Percentiles rank a stretch among this genome's conserved stretches.
phyloP scores from a whole-genome alignment of 2,113 vertebrate species.

The Marmota flaviventris region DNA sequence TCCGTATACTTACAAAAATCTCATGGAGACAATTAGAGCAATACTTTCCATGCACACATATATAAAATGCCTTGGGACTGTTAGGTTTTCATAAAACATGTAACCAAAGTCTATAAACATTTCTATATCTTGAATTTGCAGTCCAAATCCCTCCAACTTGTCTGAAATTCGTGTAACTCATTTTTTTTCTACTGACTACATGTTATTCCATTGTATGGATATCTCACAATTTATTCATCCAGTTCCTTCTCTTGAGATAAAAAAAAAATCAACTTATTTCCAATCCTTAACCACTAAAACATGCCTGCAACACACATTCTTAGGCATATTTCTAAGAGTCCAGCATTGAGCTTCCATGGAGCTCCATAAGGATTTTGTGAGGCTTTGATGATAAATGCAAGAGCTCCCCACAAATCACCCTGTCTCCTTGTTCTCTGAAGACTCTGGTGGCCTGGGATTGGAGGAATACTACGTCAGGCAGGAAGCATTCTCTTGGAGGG shows the following conservation, averaged over 20 bases:
- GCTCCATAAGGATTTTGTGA: not conserved
- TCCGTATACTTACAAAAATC: not conserved
- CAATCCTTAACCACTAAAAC: constrained; percentile 2
- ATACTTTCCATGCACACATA: not conserved
- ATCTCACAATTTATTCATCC: not conserved
- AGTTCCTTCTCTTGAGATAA: not conserved
- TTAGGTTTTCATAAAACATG: not conserved
- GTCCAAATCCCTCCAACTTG: constrained; percentile 7
- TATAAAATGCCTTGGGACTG: not conserved
- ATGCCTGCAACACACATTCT: not conserved
- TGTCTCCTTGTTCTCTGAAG: not conserved
- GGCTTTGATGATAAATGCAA: not conserved
- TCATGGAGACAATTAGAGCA: not conserved
- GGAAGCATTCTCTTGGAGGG: not conserved
- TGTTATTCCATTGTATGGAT: not conserved
- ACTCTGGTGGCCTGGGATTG: not conserved
- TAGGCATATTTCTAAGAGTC: not conserved
- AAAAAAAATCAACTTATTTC: constrained; percentile 34
- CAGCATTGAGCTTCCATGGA: not conserved
- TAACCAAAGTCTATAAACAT: not conserved
- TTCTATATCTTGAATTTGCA: constrained; percentile 29
- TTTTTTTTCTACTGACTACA: not conserved
- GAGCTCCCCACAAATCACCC: not conserved
- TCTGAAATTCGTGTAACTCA: not conserved
- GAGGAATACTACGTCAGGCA: not conserved